These are phyloP conservation scores for Amaurobius ferox DNA, from an alignment of 2,888 invertebrate species.

Conservation along the genomic window DNA sequence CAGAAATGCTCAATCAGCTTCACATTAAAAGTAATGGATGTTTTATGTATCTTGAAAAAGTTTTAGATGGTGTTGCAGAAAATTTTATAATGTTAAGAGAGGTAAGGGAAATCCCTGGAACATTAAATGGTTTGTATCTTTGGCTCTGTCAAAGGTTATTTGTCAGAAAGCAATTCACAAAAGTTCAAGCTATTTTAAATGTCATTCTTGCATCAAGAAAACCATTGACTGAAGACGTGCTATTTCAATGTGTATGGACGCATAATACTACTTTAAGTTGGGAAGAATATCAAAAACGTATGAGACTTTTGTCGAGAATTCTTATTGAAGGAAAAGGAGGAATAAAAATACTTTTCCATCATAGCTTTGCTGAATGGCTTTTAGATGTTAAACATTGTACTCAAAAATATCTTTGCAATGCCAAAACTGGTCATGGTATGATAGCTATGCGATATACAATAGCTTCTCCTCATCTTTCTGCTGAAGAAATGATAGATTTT, in stretches of 20 bases:
- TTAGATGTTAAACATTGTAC: conserved; percentile 98
- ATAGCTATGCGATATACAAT: conserved; percentile 86
- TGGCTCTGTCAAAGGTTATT: conserved; percentile 96
- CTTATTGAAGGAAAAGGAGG: conserved; percentile 77
- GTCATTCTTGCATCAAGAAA: conserved; percentile 86
- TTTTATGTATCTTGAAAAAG: conserved; percentile 78
- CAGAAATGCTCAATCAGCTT: conserved; percentile 94
- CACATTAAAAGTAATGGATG: conserved; percentile 95
- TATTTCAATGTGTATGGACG: conserved; percentile 89
- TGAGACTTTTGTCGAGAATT: conserved; percentile 86
- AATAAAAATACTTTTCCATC: conserved; percentile 86
- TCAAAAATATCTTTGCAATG: conserved; percentile 92
- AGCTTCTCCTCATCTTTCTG: conserved; percentile 79
- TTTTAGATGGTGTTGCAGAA: conserved; percentile 93
- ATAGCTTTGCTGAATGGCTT: conserved; percentile 96
- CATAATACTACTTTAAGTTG: conserved; percentile 86
- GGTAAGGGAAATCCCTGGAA: conserved; percentile 95
- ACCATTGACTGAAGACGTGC: conserved; percentile 88
- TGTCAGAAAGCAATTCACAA: conserved; percentile 82
- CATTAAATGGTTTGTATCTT: conserved; percentile 93
- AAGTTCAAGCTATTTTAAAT: conserved; percentile 67
- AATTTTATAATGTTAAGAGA: conserved; percentile 93
- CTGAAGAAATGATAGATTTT: conserved; percentile 79
- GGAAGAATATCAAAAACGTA: conserved; percentile 88
- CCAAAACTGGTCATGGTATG: conserved; percentile 91